Base-by-base conservation (phyloP, 2,888 invertebrate species). In the Sussaba pulchella region DNA sequence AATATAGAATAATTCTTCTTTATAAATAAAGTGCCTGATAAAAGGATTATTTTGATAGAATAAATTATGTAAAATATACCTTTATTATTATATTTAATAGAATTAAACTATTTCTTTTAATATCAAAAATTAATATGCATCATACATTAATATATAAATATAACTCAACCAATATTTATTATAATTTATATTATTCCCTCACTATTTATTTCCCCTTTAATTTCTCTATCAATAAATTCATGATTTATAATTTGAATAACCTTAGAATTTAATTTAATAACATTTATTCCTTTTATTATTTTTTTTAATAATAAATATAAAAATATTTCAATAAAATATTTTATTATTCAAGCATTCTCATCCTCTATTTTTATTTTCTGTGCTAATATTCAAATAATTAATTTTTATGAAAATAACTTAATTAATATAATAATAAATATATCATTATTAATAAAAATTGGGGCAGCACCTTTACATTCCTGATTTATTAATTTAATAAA, bases 41-140 rank as follows among this genome's bases (percentile, higher is more conserved):
- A 94, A 94, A 94, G 94, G 94, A 90, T 93, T 94, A 94, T 93
- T 93, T 93, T 94, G 94, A 94, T 94, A 94, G 94, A 93, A 91
- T 94, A 94, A 93, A 74, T 41, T 57, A 75, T 77, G 73, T 81
- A 74, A 64, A 74, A 64, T 80, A 66, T 73, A 76, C 47, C 59
- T 75, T 81, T 80, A 63, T 70, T 64, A 71, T 67, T 83, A 75
- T 81, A 77, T 93, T 93, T 94, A 93, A 93, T 93, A 94, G 94
- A 94, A 93, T 94, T 91, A 94, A 94, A 94, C 94, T 94, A 94
- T 93, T 93, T 83, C 94, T 92, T 88, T 93, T 93, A 94, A 90
- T 91, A 93, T 94, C 94, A 94, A 94, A 94, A 94, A 93, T 91
- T 94, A 93, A 92, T 92, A 93, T 94, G 94, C 94, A 90, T 78